A percentile compares a stretch with the other conserved stretches of the same genome.
Conservation (phyloP, 1,140 invertebrate genomes). For the Phenacoccus solenopsis region DNA sequence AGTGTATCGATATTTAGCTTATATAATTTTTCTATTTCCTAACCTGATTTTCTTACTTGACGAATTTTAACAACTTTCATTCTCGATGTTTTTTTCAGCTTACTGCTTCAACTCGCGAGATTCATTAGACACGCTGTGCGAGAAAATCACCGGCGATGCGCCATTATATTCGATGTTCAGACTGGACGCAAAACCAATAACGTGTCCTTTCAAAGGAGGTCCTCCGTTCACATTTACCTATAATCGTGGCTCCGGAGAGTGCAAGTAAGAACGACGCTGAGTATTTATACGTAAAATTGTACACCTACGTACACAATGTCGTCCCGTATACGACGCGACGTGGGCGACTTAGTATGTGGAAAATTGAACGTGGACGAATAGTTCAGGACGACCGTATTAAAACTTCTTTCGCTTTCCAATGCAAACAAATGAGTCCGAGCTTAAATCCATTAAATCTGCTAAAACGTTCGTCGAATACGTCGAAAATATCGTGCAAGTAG, state of each 20-base stretch:
- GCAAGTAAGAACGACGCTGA: slow-evolving; percentile 34
- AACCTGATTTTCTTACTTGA: too few species aligned
- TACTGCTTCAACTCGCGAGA: neutral
- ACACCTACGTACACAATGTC: too few species aligned
- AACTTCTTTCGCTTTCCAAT: neutral
- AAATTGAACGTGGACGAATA: too few species aligned
- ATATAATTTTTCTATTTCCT: too few species aligned
- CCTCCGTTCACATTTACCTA: slow-evolving; percentile 69
- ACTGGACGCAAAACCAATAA: slow-evolving; percentile 61
- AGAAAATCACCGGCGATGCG: slow-evolving; percentile 74
- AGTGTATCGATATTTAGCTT: too few species aligned
- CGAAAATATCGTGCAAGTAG: neutral
- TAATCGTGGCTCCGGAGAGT: slow-evolving; percentile 59
- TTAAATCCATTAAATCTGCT: neutral
- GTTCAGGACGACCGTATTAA: neutral
- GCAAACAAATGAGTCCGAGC: neutral
- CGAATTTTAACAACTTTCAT: too few species aligned
- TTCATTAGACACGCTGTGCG: slow-evolving; percentile 59
- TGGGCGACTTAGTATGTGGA: too few species aligned
- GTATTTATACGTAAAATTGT: neutral
- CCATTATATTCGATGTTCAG: slow-evolving; percentile 77
- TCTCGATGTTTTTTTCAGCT: slow-evolving; percentile 6
- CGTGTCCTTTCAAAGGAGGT: slow-evolving; percentile 60
- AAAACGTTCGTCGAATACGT: neutral
- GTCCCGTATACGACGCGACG: too few species aligned